Conservation (phyloP, 1,140 invertebrate species). For the Drosophila lacteicornis region DNA sequence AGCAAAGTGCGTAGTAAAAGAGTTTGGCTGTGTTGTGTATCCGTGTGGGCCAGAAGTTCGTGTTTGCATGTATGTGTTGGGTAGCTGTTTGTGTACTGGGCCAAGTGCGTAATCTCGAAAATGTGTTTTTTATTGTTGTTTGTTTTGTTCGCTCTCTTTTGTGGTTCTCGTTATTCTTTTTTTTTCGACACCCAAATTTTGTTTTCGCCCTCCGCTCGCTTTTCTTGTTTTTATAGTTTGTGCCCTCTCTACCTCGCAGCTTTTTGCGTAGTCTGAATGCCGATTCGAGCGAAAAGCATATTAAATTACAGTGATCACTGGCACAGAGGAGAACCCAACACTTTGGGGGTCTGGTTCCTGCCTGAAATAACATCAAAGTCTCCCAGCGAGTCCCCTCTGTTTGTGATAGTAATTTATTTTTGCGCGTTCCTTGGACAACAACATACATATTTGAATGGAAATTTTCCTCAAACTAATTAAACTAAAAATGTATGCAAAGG, state of each 20-base stretch:
- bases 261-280: conserved; percentile 67
- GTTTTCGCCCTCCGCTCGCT: conserved; percentile 15
- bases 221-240: conserved; percentile 56
- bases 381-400: background rate
- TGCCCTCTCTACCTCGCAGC: conserved; percentile 10
- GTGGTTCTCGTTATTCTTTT: conserved; percentile 12
- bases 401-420: conserved; percentile 1
- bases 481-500: conserved; percentile 27
- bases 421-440: conserved; percentile 13
- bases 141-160: conserved; percentile 28
- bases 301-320: conserved; percentile 20
- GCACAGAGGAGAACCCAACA: background rate
- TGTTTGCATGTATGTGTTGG: conserved; percentile 6
- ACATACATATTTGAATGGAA: conserved; percentile 34
- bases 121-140: conserved; percentile 57
- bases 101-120: conserved; percentile 70
- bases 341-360: background rate
- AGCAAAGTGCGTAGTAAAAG: conserved; percentile 69
- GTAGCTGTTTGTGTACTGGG: conserved; percentile 16
- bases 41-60: conserved; percentile 5
- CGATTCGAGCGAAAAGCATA: conserved; percentile 20
- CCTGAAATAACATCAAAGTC: background rate
- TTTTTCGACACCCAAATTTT: conserved; percentile 22
- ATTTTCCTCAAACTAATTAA: conserved; percentile 36
- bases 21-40: conserved; percentile 37